Percentiles rank a stretch among this genome's conserved stretches.
Conservation (phyloP, 2,888 invertebrate genomes). For the Ceramica pisi region DNA sequence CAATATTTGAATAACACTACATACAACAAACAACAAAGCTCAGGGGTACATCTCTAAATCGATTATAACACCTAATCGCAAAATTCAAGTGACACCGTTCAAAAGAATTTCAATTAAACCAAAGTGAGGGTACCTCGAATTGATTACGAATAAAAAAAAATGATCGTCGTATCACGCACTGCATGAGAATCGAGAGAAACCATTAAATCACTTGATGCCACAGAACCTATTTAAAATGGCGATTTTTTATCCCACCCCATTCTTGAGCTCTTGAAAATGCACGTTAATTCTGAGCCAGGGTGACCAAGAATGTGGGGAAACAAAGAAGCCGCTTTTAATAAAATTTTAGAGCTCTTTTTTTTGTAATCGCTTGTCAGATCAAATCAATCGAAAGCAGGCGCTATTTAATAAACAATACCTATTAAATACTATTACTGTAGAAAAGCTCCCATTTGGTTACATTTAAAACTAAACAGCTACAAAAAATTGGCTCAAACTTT, state of each 20-base stretch:
- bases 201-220: slow-evolving; percentile 89
- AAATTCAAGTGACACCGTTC: slow-evolving; percentile 81
- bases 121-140: slow-evolving; percentile 73
- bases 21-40: slow-evolving; percentile 34
- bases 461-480: background rate
- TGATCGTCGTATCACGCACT: slow-evolving; percentile 82
- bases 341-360: background rate
- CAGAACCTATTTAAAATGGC: slow-evolving; percentile 87
- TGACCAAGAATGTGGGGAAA: slow-evolving; percentile 13
- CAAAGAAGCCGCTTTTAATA: background rate
- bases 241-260: slow-evolving; percentile 85
- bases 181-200: slow-evolving; percentile 84
- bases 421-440: too few relatives aligned
- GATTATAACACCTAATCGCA: slow-evolving; percentile 60
- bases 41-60: slow-evolving; percentile 45
- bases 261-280: slow-evolving; percentile 58
- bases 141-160: slow-evolving; percentile 88
- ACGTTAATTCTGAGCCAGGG: slow-evolving; percentile 53
- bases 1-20: background rate
- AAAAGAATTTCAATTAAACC: slow-evolving; percentile 86
- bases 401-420: background rate
- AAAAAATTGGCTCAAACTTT: too few relatives aligned
- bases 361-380: background rate
- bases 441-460: too few relatives aligned
- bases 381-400: background rate